These are phyloP conservation scores for Podarcis siculus DNA, from an alignment of 2,797 vertebrate genomes.

Conservation along the genomic window DNA sequence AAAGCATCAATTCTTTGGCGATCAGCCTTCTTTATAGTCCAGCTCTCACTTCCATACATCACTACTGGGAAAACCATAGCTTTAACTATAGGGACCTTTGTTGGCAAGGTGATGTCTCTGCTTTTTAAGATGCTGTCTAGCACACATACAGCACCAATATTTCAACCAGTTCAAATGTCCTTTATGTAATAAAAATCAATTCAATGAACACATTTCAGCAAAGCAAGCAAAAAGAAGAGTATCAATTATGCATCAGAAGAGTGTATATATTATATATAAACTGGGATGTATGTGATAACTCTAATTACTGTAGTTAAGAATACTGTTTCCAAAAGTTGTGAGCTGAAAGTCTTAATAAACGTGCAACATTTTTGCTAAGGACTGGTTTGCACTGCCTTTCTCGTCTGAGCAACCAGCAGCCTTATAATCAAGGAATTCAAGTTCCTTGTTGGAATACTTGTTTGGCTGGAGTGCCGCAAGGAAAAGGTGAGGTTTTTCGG, in stretches of 20 bases:
- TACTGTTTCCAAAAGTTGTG: not conserved
- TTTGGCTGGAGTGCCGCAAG: not conserved
- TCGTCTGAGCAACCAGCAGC: not conserved
- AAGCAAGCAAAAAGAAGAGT: not conserved
- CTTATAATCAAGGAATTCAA: not conserved
- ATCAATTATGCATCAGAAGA: not conserved
- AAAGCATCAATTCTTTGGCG: too few species aligned
- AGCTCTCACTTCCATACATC: too few species aligned
- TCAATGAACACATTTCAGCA: not conserved
- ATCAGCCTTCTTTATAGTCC: too few species aligned
- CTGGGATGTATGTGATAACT: not conserved
- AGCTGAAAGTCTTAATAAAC: not conserved
- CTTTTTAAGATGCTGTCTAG: not conserved
- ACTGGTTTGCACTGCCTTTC: not conserved
- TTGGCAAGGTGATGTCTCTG: too few species aligned
- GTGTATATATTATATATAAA: not conserved
- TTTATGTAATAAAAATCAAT: not conserved
- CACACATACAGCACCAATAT: not conserved
- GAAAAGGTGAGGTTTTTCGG: not conserved
- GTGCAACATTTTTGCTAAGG: too few species aligned
- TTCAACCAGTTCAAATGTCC: not conserved
- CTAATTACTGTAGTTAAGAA: not conserved
- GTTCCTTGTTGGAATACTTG: not conserved
- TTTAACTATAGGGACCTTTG: too few species aligned
- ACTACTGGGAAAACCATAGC: too few species aligned